Evolutionary conservation across 1,140 invertebrate genomes (phyloP).

Genomic region (Drosophila nikananu): DNA sequence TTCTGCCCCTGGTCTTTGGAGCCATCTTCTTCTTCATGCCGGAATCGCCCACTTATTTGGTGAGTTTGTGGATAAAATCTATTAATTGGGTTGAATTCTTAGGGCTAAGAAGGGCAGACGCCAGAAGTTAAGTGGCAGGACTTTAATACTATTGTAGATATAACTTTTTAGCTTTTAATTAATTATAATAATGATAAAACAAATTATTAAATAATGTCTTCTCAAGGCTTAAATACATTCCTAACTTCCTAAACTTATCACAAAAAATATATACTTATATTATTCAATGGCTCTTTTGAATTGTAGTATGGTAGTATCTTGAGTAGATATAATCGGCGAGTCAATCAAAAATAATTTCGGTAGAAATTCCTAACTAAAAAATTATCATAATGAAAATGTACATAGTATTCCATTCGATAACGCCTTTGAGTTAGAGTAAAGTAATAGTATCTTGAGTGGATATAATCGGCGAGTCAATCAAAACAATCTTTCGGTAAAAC

Average conservation of each 20-base stretch:
- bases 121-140: too few species aligned
- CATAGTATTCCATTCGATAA: not conserved
- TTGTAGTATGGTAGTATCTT: slow-evolving; percentile 4
- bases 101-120: not conserved
- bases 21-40: slow-evolving; percentile 91
- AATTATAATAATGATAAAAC: too few species aligned
- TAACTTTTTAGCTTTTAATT: too few species aligned
- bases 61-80: slow-evolving; percentile 38
- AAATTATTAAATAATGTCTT: too few species aligned
- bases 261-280: not conserved
- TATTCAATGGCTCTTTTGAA: not conserved
- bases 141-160: too few species aligned
- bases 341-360: slow-evolving; percentile 12
- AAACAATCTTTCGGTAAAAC: not conserved
- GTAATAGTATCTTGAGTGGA: slow-evolving; percentile 5
- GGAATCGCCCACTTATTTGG: slow-evolving; percentile 89
- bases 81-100: not conserved
- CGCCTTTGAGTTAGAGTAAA: not conserved
- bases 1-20: slow-evolving; percentile 89
- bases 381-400: not conserved
- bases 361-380: not conserved
- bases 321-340: slow-evolving; percentile 1
- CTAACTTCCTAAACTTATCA: not conserved
- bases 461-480: slow-evolving; percentile 27
- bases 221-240: too few species aligned